phyloP scores from a whole-genome alignment of 1,140 invertebrate species.

The Eurosta solidaginis region DNA sequence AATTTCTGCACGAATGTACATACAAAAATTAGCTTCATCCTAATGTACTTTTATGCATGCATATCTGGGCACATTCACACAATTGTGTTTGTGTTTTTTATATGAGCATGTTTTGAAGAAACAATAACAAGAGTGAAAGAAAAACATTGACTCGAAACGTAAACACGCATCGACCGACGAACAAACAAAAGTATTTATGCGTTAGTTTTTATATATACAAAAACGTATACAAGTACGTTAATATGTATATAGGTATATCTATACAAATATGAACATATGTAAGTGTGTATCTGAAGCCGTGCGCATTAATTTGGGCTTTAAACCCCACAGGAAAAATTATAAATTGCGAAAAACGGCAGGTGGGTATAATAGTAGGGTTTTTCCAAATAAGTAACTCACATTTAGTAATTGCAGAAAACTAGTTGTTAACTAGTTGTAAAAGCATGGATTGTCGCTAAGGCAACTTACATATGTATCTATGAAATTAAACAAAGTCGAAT shows the following conservation, averaged over 20 bases:
- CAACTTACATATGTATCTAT: no score
- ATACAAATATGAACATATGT: background rate
- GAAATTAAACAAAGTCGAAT: no score
- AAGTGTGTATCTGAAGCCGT: no score
- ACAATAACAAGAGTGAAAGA: slow-evolving; percentile 13
- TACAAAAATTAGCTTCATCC: background rate
- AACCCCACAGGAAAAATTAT: no score
- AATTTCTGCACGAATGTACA: background rate
- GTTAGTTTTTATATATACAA: background rate
- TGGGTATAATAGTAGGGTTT: no score
- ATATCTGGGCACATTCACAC: background rate
- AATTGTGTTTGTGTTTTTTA: background rate
- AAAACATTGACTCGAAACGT: slow-evolving; percentile 22
- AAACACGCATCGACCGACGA: background rate
- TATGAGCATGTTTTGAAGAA: background rate
- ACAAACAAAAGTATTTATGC: background rate
- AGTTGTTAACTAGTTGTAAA: no score
- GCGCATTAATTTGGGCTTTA: no score
- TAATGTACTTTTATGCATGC: no score
- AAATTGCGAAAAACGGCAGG: no score
- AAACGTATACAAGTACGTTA: background rate
- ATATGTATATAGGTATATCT: background rate
- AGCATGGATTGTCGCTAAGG: no score
- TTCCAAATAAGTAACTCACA: no score
- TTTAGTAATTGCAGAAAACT: no score